Conservation (phyloP, 2,797 vertebrate genomes). For the Borostomias antarcticus region DNA sequence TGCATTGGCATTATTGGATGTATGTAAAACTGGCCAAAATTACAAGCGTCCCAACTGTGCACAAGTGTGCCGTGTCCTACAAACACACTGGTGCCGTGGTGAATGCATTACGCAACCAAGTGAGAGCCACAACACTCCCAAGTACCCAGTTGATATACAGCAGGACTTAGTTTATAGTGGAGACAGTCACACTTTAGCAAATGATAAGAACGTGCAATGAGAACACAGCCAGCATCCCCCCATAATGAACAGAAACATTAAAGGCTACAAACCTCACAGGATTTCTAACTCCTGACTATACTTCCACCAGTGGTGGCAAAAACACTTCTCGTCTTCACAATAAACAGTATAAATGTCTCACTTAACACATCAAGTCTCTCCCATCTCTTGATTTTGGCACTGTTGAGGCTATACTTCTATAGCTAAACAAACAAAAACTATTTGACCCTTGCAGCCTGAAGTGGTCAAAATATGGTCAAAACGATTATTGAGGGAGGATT, state of each 20-base stretch:
- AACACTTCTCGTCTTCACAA: background rate
- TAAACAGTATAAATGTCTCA: background rate
- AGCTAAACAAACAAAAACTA: too few species aligned
- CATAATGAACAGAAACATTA: slow-evolving; percentile 16
- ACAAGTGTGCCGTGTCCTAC: slow-evolving; percentile 29
- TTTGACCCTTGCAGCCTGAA: background rate
- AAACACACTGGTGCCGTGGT: slow-evolving; percentile 55
- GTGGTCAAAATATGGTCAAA: background rate
- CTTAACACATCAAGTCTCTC: background rate
- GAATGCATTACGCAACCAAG: slow-evolving; percentile 30
- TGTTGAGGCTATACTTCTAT: slow-evolving; percentile 32
- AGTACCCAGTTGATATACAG: slow-evolving; percentile 40
- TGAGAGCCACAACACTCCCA: slow-evolving; percentile 35
- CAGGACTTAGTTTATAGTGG: slow-evolving; percentile 60
- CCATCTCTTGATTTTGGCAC: slow-evolving; percentile 52
- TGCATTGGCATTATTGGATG: slow-evolving; percentile 68
- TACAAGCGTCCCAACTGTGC: slow-evolving; percentile 35
- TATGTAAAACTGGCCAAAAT: slow-evolving; percentile 51
- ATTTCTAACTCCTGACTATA: background rate
- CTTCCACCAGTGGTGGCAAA: slow-evolving; percentile 20
- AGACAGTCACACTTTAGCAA: slow-evolving; percentile 68
- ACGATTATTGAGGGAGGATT: background rate
- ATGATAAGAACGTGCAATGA: slow-evolving; percentile 44
- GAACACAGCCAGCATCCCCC: background rate
- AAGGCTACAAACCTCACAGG: background rate